phyloP scores from a whole-genome alignment of 2,113 vertebrate species.

The Arizona elegans region DNA sequence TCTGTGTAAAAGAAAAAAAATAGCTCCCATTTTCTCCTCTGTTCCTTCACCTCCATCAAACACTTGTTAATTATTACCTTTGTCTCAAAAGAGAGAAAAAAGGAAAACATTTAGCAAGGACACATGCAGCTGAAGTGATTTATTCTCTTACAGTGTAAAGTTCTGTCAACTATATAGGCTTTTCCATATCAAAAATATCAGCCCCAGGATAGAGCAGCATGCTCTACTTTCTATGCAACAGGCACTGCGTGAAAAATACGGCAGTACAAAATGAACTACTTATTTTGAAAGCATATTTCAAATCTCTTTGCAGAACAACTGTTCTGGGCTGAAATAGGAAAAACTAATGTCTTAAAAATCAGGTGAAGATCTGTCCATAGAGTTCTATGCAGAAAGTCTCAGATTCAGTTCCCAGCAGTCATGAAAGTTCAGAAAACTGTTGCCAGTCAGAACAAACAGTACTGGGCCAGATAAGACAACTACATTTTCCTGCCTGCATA shows the following conservation, averaged over 20 bases:
- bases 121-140: constrained; percentile 10
- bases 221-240: not conserved
- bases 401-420: not conserved
- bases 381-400: not conserved
- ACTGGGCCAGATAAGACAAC: not conserved
- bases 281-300: not conserved
- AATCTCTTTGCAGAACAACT: not conserved
- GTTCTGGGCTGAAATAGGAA: not conserved
- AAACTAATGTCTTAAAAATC: not conserved
- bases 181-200: not conserved
- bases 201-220: not conserved
- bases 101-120: constrained; percentile 12
- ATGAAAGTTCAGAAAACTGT: not conserved
- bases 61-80: constrained; percentile 37
- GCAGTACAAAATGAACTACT: not conserved
- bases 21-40: constrained; percentile 20
- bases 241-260: not conserved
- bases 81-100: constrained; percentile 18
- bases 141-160: not conserved
- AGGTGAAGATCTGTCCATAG: not conserved
- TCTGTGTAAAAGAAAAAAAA: constrained; percentile 17
- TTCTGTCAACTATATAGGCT: not conserved
- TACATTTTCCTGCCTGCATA: not conserved
- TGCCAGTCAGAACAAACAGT: not conserved
- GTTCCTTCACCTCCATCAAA: not conserved